Evolutionary conservation across 2,113 vertebrate genomes (phyloP), one percentile per base, ranked within the genome.

Genomic region (Chelonoidis abingdonii): DNA sequence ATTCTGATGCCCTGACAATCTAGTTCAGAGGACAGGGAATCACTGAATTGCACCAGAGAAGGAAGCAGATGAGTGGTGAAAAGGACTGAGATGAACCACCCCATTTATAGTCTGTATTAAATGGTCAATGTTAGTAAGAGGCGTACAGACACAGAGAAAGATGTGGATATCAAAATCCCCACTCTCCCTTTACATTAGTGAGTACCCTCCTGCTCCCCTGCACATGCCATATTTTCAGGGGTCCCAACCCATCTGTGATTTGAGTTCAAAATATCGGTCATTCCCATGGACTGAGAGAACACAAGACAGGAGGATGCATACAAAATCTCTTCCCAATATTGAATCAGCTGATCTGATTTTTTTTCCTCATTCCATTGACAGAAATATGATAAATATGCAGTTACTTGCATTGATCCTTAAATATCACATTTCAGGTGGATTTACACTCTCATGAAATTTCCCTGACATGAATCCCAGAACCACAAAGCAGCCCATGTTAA

Each of bases 361-460:
- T 44, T 97, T 95, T 95, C 92, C 93, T 69, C 79, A 88, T 92
- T 94, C 85, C 88, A 95, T 97, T 96, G 95, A 94, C 95, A 96
- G 95, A 90, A 97, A 96, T 95, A 97, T 90, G 96, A 97, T 97
- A 97, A 97, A 96, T 80, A 93, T 90, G 95, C 95, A 94, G 95
- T 97, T 97, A 97, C 86, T 96, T 11, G 87, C 65, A 82, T 95
- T 97, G 97, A 95, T 93, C 96, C 91, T 90, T 96, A 88, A 94
- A 96, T 97, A 96, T 97, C 94, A 93, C 92, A 95, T 97, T 8
- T 93, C 84, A 95, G 89, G 86, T 95, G 92, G 93, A 97, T 98
- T 97, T 97, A 94, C 95, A 90, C 89, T 91, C 93, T 47, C 92
- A 88, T 96, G 96, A 95, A 97, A 96, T 96, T 97, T 96, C 95